phyloP scores from a whole-genome alignment of 64 coral and sea anemone genomes.

The Anthopleura sola region DNA sequence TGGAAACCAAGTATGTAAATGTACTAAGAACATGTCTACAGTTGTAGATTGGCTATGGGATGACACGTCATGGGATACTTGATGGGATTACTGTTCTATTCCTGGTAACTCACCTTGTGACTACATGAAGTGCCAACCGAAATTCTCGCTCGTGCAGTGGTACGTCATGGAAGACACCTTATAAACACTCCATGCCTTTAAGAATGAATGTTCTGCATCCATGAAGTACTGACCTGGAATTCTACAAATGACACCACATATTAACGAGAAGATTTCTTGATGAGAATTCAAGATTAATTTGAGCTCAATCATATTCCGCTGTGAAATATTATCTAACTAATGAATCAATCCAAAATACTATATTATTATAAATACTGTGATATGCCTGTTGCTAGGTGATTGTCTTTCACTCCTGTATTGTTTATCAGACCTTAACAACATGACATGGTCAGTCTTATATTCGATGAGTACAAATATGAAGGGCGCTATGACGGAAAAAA shows the following conservation, averaged over 20 bases:
- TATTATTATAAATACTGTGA: no score
- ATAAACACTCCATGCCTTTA: neutral
- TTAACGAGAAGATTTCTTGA: neutral
- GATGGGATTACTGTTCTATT: neutral
- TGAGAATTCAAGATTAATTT: neutral
- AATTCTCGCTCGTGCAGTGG: neutral
- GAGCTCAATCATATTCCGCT: neutral
- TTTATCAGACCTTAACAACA: no score
- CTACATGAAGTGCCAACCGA: neutral
- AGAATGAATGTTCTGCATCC: neutral
- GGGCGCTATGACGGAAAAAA: no score
- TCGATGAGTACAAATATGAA: no score
- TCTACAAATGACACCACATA: neutral
- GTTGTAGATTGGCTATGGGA: neutral
- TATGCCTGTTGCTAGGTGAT: no score
- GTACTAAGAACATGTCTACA: neutral
- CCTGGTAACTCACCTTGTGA: slow-evolving; percentile 1
- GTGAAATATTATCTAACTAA: no score
- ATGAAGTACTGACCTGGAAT: neutral
- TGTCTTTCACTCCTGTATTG: no score
- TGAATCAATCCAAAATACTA: no score
- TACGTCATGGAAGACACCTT: neutral
- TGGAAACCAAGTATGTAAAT: neutral
- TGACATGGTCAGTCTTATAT: no score
- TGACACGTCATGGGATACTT: slow-evolving; percentile 2